Percentiles rank a stretch among this genome's conserved stretches.
Evolutionary conservation across 2,888 invertebrate species (phyloP).

Genomic region (Caenorhabditis doughertyi): DNA sequence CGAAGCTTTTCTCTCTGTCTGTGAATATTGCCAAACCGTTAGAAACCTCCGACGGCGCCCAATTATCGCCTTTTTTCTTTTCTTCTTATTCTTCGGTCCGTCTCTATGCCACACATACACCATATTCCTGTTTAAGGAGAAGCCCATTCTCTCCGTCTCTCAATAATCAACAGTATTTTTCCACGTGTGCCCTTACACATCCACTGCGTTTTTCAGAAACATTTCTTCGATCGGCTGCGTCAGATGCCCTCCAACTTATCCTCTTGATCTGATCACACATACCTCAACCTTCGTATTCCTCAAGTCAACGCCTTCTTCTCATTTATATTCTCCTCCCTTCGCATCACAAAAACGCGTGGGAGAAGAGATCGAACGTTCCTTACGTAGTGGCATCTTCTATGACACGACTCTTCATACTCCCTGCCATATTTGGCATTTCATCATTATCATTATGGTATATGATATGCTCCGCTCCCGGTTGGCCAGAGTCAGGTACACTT

Average conservation of each 20-base stretch:
- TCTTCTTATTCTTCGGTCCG: constrained; percentile 35
- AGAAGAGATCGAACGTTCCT: constrained; percentile 49
- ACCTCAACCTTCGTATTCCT: constrained; percentile 22
- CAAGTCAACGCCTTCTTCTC: constrained; percentile 43
- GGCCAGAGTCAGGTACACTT: constrained; percentile 71
- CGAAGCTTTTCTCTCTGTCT: constrained; percentile 3
- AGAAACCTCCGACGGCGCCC: constrained; percentile 33
- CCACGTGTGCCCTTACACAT: constrained; percentile 42
- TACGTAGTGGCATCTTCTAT: constrained; percentile 58
- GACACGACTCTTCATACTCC: constrained; percentile 80
- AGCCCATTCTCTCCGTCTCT: constrained; percentile 51
- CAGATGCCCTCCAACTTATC: constrained; percentile 67
- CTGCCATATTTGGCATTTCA: constrained; percentile 79
- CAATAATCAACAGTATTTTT: constrained; percentile 24
- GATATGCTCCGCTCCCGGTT: constrained; percentile 80
- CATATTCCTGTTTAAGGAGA: constrained; percentile 58
- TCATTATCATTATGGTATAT: constrained; percentile 80
- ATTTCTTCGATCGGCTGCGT: constrained; percentile 61
- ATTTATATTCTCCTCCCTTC: constrained; percentile 44
- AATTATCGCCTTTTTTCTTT: constrained; percentile 45
- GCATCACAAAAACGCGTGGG: constrained; percentile 56
- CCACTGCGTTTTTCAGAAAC: constrained; percentile 53
- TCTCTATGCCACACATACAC: constrained; percentile 44
- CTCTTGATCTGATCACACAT: constrained; percentile 63
- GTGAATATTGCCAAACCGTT: constrained; percentile 49